phyloP scores from a whole-genome alignment of 2,888 invertebrate genomes.

The Serripes groenlandicus region DNA sequence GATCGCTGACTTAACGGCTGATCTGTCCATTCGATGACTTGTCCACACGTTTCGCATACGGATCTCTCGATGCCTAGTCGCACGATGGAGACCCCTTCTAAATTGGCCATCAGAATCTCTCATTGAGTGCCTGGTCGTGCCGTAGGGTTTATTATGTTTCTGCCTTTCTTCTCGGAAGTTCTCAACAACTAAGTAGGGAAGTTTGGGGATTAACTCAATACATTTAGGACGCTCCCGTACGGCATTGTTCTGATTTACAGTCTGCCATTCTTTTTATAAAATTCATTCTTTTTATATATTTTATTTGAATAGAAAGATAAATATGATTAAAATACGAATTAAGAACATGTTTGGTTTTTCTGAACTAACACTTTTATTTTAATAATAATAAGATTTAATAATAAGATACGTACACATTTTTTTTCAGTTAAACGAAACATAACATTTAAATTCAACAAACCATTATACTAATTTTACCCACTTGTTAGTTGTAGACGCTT shows the following conservation, averaged over 20 bases:
- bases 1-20: slow-evolving; percentile 81
- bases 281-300: no score
- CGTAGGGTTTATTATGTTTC: slow-evolving; percentile 72
- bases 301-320: no score
- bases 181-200: slow-evolving; percentile 73
- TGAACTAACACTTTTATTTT: no score
- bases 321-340: no score
- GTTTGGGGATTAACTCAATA: slow-evolving; percentile 76
- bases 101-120: slow-evolving; percentile 67
- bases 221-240: slow-evolving; percentile 76
- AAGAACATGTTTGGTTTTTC: no score
- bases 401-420: no score
- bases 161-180: slow-evolving; percentile 69
- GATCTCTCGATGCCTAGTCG: slow-evolving; percentile 75
- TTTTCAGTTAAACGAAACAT: no score
- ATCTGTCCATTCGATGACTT: slow-evolving; percentile 79
- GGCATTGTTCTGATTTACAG: slow-evolving; percentile 49
- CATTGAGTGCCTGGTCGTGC: slow-evolving; percentile 59
- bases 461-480: no score
- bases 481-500: no score
- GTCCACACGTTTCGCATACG: slow-evolving; percentile 71
- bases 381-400: no score
- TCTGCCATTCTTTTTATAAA: slow-evolving; percentile 28
- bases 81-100: slow-evolving; percentile 73
- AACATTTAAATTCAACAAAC: no score